Percentiles rank a stretch among this genome's conserved stretches.
phyloP scores from a whole-genome alignment of 2,888 invertebrate species.

The Chelonus formosanus region DNA sequence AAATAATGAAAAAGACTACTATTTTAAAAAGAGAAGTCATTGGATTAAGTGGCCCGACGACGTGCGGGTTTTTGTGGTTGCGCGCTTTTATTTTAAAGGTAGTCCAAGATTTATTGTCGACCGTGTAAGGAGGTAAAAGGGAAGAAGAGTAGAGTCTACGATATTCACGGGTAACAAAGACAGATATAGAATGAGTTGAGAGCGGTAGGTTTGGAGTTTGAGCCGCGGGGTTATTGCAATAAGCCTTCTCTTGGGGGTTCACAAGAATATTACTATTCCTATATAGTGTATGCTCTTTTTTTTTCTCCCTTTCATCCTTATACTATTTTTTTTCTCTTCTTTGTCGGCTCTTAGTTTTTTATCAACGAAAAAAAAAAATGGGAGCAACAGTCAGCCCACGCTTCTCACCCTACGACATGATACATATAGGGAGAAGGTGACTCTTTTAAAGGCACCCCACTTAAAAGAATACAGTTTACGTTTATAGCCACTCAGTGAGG shows the following conservation, averaged over 20 bases:
- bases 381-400: slow-evolving; percentile 41
- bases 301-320: slow-evolving; percentile 41
- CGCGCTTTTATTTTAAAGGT: slow-evolving; percentile 38
- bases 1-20: slow-evolving; percentile 4
- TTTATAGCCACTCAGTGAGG: slow-evolving; percentile 63
- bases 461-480: slow-evolving; percentile 65
- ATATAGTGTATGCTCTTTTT: slow-evolving; percentile 38
- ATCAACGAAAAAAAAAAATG: slow-evolving; percentile 24
- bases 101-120: slow-evolving; percentile 40
- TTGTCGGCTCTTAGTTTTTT: slow-evolving; percentile 24
- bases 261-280: slow-evolving; percentile 60
- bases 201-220: slow-evolving; percentile 56
- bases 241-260: slow-evolving; percentile 65
- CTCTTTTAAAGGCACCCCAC: slow-evolving; percentile 62
- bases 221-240: slow-evolving; percentile 64
- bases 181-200: slow-evolving; percentile 42
- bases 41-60: slow-evolving; percentile 30
- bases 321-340: slow-evolving; percentile 41
- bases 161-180: slow-evolving; percentile 32
- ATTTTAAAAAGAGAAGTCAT: slow-evolving; percentile 21
- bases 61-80: slow-evolving; percentile 37
- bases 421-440: slow-evolving; percentile 58
- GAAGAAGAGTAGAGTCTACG: slow-evolving; percentile 22
- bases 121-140: slow-evolving; percentile 32
- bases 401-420: slow-evolving; percentile 50